These are phyloP conservation scores for Temnothorax longispinosus DNA, from an alignment of 1,140 invertebrate species.

Conservation along the genomic window DNA sequence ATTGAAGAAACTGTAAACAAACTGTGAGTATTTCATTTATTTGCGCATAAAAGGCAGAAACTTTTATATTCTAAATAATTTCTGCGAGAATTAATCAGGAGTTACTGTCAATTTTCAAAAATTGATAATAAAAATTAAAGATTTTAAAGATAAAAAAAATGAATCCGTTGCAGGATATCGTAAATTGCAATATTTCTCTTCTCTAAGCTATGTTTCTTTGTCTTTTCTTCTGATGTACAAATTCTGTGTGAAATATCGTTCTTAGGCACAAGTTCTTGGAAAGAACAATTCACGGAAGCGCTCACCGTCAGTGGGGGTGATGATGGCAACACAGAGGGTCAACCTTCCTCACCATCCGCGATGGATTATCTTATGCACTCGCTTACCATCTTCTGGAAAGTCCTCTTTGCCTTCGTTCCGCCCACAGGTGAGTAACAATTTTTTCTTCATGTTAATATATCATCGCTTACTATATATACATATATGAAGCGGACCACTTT, in stretches of 20 bases:
- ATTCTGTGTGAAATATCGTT: constrained; percentile 8
- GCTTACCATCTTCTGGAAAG: constrained; percentile 98
- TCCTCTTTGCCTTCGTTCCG: constrained; percentile 98
- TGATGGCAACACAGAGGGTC: constrained; percentile 86
- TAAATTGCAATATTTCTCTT: neutral
- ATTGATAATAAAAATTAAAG: neutral
- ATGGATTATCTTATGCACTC: constrained; percentile 98
- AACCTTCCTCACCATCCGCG: constrained; percentile 90
- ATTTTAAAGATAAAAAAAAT: neutral
- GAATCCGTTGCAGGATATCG: neutral
- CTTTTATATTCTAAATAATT: neutral
- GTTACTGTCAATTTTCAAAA: neutral
- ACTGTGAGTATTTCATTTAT: neutral
- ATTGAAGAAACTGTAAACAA: neutral
- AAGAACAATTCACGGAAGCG: constrained; percentile 98
- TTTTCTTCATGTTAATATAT: neutral
- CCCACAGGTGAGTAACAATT: constrained; percentile 93
- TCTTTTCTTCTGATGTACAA: neutral
- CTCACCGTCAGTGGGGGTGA: constrained; percentile 96
- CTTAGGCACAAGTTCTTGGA: constrained; percentile 96
- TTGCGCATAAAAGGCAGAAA: neutral
- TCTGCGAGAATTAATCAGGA: neutral
- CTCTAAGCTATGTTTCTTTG: neutral
- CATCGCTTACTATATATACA: too few species aligned
- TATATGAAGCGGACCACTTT: neutral